These are phyloP conservation scores for Cyphomyrmex costatus DNA, from an alignment of 1,140 invertebrate genomes.

Conservation along the genomic window DNA sequence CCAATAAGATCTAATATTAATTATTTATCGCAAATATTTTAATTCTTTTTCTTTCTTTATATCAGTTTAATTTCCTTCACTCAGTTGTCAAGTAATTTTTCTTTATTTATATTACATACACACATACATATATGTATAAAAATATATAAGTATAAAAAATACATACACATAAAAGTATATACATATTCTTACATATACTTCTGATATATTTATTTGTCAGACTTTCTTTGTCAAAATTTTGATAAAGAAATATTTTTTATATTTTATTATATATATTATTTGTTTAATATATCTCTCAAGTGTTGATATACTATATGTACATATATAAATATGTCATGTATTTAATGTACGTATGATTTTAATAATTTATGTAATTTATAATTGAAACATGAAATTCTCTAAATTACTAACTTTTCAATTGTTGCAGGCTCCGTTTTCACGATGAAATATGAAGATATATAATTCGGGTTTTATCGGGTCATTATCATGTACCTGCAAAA, in stretches of 20 bases:
- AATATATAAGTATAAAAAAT: too few relatives aligned
- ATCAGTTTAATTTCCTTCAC: not conserved
- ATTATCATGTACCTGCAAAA: not conserved
- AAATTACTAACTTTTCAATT: not conserved
- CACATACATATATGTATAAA: too few relatives aligned
- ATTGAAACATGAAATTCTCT: not conserved
- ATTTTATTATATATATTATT: not conserved
- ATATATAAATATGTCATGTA: too few relatives aligned
- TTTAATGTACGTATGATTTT: too few relatives aligned
- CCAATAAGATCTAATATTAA: too few relatives aligned
- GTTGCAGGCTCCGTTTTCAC: slow-evolving; percentile 1
- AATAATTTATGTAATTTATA: slow-evolving; percentile 1
- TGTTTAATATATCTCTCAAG: too few relatives aligned
- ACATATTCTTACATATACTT: not conserved
- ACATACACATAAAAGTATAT: not conserved
- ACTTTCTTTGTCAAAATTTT: not conserved
- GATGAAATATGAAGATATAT: not conserved
- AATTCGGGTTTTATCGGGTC: not conserved
- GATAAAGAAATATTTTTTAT: not conserved
- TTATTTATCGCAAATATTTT: not conserved
- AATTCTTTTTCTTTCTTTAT: not conserved
- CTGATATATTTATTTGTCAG: not conserved
- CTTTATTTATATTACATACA: too few relatives aligned
- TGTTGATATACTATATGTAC: too few relatives aligned
- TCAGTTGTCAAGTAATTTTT: not conserved